Percentiles rank a stretch among this genome's conserved stretches.
Conservation (phyloP, 2,113 vertebrate species). For the Prionailurus viverrinus region DNA sequence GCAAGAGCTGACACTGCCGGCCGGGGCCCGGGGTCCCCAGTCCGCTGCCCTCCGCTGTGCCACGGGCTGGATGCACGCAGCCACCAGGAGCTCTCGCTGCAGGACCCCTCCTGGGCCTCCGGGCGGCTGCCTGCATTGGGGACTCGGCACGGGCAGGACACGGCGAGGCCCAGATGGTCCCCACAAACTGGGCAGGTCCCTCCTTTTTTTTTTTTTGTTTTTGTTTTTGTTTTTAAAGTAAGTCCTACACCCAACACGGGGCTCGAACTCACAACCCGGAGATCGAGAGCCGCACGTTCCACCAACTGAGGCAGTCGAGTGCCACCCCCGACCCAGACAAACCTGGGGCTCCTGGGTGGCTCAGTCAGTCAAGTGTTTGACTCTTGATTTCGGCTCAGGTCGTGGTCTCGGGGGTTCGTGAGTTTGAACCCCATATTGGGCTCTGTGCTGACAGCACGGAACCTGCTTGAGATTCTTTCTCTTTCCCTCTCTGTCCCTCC, state of each 20-base stretch:
- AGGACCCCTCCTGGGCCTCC: rapidly evolving
- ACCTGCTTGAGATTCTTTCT: too few relatives aligned
- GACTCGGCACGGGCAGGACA: neutral
- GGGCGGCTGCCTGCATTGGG: neutral
- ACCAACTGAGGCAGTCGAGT: neutral
- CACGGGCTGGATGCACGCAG: rapidly evolving
- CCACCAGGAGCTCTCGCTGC: neutral
- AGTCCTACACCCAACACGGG: neutral
- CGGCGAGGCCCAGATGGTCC: neutral
- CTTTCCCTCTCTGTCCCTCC: too few relatives aligned
- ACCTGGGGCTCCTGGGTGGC: too few relatives aligned
- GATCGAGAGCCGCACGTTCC: neutral
- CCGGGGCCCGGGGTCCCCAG: rapidly evolving
- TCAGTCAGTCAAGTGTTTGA: too few relatives aligned
- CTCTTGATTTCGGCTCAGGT: too few relatives aligned
- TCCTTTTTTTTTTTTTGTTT: neutral
- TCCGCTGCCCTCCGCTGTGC: neutral
- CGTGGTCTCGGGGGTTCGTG: too few relatives aligned
- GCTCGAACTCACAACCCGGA: neutral
- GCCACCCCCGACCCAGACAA: conserved; percentile 14
- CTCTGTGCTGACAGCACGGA: too few relatives aligned
- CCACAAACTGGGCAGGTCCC: neutral
- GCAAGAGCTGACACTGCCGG: too few relatives aligned
- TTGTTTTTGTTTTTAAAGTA: neutral
- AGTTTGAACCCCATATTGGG: too few relatives aligned